Conservation (phyloP, 2,113 vertebrate species). For the Periophthalmodon schlosseri region DNA sequence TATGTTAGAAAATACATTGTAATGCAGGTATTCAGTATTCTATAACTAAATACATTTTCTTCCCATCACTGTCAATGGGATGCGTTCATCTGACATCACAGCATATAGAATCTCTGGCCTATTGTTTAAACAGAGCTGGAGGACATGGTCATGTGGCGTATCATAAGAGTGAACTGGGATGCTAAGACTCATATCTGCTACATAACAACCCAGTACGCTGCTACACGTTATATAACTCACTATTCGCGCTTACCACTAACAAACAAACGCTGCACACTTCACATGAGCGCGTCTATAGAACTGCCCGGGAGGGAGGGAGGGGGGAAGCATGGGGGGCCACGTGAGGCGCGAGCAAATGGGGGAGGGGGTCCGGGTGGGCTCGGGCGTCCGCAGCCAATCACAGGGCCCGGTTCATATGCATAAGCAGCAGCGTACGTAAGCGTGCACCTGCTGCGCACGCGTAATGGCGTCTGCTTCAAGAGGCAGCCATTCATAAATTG, state of each 20-base stretch:
- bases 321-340: background rate
- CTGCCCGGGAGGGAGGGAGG: background rate
- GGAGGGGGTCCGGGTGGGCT: slow-evolving; percentile 33
- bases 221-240: background rate
- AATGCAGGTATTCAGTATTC: too few species aligned
- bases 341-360: background rate
- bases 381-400: slow-evolving; percentile 33
- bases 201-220: background rate
- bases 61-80: too few species aligned
- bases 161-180: too few species aligned
- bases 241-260: background rate
- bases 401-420: background rate
- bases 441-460: slow-evolving; percentile 7
- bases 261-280: background rate
- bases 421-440: background rate
- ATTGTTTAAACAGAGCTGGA: too few species aligned
- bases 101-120: too few species aligned
- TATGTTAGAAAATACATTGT: too few species aligned
- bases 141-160: too few species aligned
- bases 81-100: too few species aligned
- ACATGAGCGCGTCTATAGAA: background rate
- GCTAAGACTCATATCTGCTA: too few species aligned
- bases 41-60: too few species aligned
- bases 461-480: background rate
- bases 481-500: background rate